These are phyloP conservation scores for Morone saxatilis DNA, from an alignment of 2,113 vertebrate species.

Conservation along the genomic window DNA sequence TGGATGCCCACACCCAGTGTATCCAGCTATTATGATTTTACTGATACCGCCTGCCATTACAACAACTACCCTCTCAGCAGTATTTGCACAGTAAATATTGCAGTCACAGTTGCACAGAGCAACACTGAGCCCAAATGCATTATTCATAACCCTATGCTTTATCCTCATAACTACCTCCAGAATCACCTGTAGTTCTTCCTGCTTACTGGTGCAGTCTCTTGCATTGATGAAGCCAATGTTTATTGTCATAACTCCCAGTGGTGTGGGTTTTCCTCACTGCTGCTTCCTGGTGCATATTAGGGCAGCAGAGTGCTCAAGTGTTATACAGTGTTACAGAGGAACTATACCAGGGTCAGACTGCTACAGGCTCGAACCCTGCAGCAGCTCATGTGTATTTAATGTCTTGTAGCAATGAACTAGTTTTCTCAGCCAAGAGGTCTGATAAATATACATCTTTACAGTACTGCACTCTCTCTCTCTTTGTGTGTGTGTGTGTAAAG, in stretches of 20 bases:
- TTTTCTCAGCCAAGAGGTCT: background rate
- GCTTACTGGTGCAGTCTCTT: constrained; percentile 6
- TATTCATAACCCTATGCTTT: constrained; percentile 48
- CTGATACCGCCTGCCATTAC: background rate
- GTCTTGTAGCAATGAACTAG: background rate
- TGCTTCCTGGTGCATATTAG: constrained; percentile 23
- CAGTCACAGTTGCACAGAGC: constrained; percentile 3
- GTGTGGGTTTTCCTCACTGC: constrained; percentile 10
- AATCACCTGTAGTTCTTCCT: constrained; percentile 34
- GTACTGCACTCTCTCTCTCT: background rate
- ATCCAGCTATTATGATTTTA: constrained; percentile 26
- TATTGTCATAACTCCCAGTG: constrained; percentile 24
- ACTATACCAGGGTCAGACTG: background rate
- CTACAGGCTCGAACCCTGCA: background rate
- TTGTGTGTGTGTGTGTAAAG: background rate
- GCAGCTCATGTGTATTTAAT: background rate
- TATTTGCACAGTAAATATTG: constrained; percentile 17
- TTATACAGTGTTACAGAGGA: background rate
- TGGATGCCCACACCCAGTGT: constrained; percentile 6
- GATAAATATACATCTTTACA: background rate
- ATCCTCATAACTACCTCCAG: constrained; percentile 23
- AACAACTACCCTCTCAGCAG: constrained; percentile 20
- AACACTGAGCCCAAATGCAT: constrained; percentile 40
- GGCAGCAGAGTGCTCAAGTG: background rate
- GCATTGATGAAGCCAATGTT: background rate